Evolutionary conservation across 2,888 invertebrate genomes (phyloP).

Genomic region (Sclerodermus sp.): DNA sequence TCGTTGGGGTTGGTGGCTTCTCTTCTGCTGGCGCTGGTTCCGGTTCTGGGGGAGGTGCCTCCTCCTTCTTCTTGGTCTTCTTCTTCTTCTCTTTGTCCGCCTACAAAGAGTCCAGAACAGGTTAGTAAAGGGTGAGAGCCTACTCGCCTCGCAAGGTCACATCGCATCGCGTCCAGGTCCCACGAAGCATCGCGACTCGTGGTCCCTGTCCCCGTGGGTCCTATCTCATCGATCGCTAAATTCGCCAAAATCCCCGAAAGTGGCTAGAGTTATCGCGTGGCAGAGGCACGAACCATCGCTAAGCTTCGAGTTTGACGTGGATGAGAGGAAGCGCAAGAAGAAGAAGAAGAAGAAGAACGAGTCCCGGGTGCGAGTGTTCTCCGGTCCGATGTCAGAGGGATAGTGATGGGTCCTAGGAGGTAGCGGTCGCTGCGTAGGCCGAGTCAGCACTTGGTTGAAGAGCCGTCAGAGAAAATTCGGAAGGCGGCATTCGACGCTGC

Average conservation of each 20-base stretch:
- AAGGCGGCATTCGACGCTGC: slow-evolving; percentile 37
- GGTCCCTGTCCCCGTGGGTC: too few species aligned
- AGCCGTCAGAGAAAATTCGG: slow-evolving; percentile 34
- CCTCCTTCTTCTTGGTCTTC: slow-evolving; percentile 71
- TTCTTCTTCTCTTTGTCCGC: slow-evolving; percentile 94
- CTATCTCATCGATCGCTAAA: too few species aligned
- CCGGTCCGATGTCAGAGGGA: neutral
- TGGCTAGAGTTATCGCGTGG: too few species aligned
- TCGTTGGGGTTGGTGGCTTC: slow-evolving; percentile 60
- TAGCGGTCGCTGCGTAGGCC: slow-evolving; percentile 2
- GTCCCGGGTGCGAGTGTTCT: neutral
- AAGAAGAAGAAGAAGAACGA: too few species aligned
- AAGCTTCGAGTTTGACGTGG: neutral
- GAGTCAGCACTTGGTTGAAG: slow-evolving; percentile 5
- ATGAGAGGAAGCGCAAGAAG: too few species aligned
- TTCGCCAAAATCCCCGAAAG: too few species aligned
- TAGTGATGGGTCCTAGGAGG: neutral
- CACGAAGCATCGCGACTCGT: too few species aligned
- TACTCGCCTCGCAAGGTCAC: too few species aligned
- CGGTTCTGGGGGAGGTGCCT: slow-evolving; percentile 70
- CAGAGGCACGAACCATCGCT: neutral
- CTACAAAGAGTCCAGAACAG: slow-evolving; percentile 59
- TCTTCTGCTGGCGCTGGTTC: slow-evolving; percentile 68
- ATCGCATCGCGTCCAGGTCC: too few species aligned
- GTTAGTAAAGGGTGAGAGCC: too few species aligned